Evolutionary conservation across 2,888 invertebrate genomes (phyloP).

Genomic region (Calameuta idolon): DNA sequence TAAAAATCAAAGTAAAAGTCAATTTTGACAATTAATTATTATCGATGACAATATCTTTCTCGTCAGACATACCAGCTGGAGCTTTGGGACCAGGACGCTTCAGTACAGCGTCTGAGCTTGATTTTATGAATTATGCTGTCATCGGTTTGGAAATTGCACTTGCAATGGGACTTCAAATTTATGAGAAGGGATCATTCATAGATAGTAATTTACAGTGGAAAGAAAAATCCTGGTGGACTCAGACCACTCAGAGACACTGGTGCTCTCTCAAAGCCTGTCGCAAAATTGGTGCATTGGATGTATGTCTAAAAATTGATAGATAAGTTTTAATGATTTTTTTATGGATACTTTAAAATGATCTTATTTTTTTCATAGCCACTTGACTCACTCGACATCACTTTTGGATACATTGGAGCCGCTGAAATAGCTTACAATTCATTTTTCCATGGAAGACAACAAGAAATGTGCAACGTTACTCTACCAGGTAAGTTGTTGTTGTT

Average conservation of each 20-base stretch:
- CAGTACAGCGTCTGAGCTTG: conserved; percentile 23
- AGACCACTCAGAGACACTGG: background rate
- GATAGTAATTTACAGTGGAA: conserved; percentile 28
- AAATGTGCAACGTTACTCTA: conserved; percentile 17
- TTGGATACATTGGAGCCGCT: conserved; percentile 30
- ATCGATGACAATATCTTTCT: no score
- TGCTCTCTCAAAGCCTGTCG: background rate
- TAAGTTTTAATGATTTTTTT: background rate
- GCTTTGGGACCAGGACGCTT: conserved; percentile 25
- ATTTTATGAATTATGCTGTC: conserved; percentile 31
- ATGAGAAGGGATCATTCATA: conserved; percentile 31
- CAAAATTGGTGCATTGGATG: background rate
- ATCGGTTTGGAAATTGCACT: conserved; percentile 35
- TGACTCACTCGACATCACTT: conserved; percentile 9
- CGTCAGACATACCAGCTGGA: conserved; percentile 34
- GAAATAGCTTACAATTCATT: conserved; percentile 32
- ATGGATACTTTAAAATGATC: background rate
- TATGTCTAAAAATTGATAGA: background rate
- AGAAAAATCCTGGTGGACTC: conserved; percentile 24
- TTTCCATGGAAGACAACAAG: conserved; percentile 20
- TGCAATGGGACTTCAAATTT: conserved; percentile 33
- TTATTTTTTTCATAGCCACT: background rate
- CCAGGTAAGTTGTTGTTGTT: conserved; percentile 17
- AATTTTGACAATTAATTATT: background rate
- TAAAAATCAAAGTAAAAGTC: background rate